Evolutionary conservation across 2,888 invertebrate genomes (phyloP).

Genomic region (Schizotus pectinicornis): DNA sequence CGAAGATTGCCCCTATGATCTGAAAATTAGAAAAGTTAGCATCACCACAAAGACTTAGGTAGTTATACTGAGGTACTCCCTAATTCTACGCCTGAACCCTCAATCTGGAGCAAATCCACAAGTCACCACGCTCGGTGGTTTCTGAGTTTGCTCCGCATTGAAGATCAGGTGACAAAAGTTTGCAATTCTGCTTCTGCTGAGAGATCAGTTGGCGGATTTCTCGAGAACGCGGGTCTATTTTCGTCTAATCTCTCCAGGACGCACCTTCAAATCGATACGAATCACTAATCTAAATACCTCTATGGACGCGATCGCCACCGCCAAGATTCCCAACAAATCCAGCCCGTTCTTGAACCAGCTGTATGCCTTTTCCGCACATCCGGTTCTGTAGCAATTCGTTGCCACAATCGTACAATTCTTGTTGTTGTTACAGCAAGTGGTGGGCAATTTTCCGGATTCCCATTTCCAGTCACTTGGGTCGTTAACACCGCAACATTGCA

Average conservation of each 20-base stretch:
- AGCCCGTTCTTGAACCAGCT: conserved; percentile 60
- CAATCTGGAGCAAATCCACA: too few relatives aligned
- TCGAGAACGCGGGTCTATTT: too few relatives aligned
- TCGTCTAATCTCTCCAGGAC: not conserved
- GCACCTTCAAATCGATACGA: not conserved
- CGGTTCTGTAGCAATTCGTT: conserved; percentile 53
- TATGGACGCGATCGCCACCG: conserved; percentile 70
- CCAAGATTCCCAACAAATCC: conserved; percentile 67
- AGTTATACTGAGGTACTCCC: too few relatives aligned
- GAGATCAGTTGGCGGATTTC: too few relatives aligned
- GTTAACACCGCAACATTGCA: conserved; percentile 41
- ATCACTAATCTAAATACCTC: conserved; percentile 64
- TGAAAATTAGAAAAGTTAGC: conserved; percentile 57
- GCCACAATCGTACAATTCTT: conserved; percentile 53
- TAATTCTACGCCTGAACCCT: too few relatives aligned
- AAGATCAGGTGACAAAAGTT: too few relatives aligned
- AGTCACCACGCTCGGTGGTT: too few relatives aligned
- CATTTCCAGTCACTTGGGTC: conserved; percentile 40
- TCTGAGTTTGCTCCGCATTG: too few relatives aligned
- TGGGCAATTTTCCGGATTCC: conserved; percentile 32
- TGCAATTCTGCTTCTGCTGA: not conserved
- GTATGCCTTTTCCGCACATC: conserved; percentile 59
- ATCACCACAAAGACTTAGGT: conserved; percentile 47
- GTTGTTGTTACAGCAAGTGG: conserved; percentile 37
- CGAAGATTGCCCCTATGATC: conserved; percentile 80